A percentile compares a stretch with the other conserved stretches of the same genome.
phyloP scores from a whole-genome alignment of 2,888 invertebrate genomes.

The Spatulosminthurus flaviceps region DNA sequence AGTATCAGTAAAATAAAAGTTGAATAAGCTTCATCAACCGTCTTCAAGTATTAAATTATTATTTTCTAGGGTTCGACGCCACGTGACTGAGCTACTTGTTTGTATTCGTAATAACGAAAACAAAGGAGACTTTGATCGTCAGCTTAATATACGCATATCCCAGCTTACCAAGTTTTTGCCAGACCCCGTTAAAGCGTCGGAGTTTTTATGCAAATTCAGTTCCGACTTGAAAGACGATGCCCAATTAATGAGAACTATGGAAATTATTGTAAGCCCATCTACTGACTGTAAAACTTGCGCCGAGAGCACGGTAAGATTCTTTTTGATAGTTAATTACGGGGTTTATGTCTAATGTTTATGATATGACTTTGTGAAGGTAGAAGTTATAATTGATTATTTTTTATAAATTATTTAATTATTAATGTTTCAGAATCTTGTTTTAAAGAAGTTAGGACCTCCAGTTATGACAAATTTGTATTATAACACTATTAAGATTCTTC shows the following conservation, averaged over 20 bases:
- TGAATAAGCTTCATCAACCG: too few species aligned
- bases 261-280: slow-evolving; percentile 85
- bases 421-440: slow-evolving; percentile 74
- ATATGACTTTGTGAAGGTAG: neutral
- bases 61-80: slow-evolving; percentile 75
- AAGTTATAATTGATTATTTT: slow-evolving; percentile 30
- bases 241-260: slow-evolving; percentile 77
- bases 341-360: too few species aligned
- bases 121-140: slow-evolving; percentile 75
- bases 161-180: slow-evolving; percentile 84
- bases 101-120: slow-evolving; percentile 56
- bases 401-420: slow-evolving; percentile 50
- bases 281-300: slow-evolving; percentile 95
- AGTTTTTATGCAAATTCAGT: slow-evolving; percentile 86
- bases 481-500: slow-evolving; percentile 92
- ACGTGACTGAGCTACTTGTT: slow-evolving; percentile 83
- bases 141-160: slow-evolving; percentile 69
- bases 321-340: too few species aligned
- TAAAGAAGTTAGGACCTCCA: slow-evolving; percentile 93
- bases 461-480: slow-evolving; percentile 95
- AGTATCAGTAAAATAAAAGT: too few species aligned
- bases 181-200: slow-evolving; percentile 89
- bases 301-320: slow-evolving; percentile 72
- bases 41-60: too few species aligned
- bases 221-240: slow-evolving; percentile 78